These are phyloP conservation scores for Saccopteryx bilineata DNA, from an alignment of 2,113 vertebrate genomes.

Conservation along the genomic window DNA sequence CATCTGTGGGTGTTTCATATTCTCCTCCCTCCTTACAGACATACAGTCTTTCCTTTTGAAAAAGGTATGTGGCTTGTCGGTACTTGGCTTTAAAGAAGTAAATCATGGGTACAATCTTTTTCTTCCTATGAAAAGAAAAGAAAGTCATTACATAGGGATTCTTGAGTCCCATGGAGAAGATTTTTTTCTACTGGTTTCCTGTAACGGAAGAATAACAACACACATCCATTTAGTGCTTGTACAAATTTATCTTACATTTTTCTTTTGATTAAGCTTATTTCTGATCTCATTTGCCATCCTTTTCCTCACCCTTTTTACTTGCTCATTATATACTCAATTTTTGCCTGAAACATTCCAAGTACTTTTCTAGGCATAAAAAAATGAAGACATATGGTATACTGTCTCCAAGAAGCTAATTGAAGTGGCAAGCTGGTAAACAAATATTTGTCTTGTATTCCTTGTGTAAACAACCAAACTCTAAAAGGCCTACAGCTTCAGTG, in stretches of 20 bases:
- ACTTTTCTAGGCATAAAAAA: conserved; percentile 26
- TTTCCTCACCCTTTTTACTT: conserved; percentile 24
- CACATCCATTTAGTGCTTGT: background rate
- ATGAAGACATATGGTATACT: background rate
- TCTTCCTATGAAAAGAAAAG: background rate
- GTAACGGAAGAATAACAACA: background rate
- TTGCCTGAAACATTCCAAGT: conserved; percentile 1
- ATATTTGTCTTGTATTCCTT: background rate
- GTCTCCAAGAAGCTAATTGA: conserved; percentile 38
- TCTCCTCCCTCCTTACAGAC: background rate
- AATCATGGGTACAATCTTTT: background rate
- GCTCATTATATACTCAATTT: conserved; percentile 49
- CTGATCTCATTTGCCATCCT: background rate
- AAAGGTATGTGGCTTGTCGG: background rate
- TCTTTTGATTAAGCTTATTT: background rate
- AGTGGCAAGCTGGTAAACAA: conserved; percentile 37
- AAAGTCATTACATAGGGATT: background rate
- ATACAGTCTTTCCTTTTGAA: background rate
- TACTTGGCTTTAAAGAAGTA: conserved; percentile 5
- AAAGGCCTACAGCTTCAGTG: background rate
- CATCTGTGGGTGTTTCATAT: background rate
- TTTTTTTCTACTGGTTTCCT: background rate
- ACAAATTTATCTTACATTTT: conserved; percentile 16
- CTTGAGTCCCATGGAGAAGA: background rate
- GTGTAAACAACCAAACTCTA: background rate